Evolutionary conservation across 2,113 vertebrate species (phyloP), one percentile per base, ranked within the genome.

Genomic region (Trichomycterus rosablanca): DNA sequence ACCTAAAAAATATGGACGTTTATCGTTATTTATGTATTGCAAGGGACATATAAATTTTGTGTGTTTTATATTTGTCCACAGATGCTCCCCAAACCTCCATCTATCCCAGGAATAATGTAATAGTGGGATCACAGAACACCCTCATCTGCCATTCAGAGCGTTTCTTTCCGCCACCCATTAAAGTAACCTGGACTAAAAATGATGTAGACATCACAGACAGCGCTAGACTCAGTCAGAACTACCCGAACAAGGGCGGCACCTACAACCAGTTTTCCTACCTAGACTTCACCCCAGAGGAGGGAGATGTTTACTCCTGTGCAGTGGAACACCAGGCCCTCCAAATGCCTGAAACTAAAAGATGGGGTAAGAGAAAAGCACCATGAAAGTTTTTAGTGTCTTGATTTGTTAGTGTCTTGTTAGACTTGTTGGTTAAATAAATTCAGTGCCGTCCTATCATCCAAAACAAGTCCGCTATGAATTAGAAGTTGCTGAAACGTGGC

Each of bases 161-260:
- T 10, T 51, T 51, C 49, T 51, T 51, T 9, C 0, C 45, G 0
- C 76, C 83, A 0, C 79, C 74, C 0, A 24, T 90, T 23, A 74
- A 55, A 0, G 74, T 88, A 54, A 53, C 7, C 0, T 91, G 89
- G 89, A 76, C 80, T 56, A 76, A 20, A 22, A 89, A 91, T 0
- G 69, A 50, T 2, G 2, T 62, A 22, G 76, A 74, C 2, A 71
- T 88, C 53, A 83, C 75, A 0, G 61, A 34, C 0, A 79, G 76
- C 10, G 34, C 59, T 7, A 80, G 71, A 12, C 67, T 74, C 40
- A 84, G 75, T 0, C 49, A 68, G 30, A 86, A 80, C 20, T 78
- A 74, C 2, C 26, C 49, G 3, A 51, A 51, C 1, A 2, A 32
- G 1, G 49, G 32, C 26, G 4, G 20, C 26, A 52, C 50, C 15